These are phyloP conservation scores for Rana temporaria DNA, from an alignment of 2,113 vertebrate genomes.

Conservation along the genomic window DNA sequence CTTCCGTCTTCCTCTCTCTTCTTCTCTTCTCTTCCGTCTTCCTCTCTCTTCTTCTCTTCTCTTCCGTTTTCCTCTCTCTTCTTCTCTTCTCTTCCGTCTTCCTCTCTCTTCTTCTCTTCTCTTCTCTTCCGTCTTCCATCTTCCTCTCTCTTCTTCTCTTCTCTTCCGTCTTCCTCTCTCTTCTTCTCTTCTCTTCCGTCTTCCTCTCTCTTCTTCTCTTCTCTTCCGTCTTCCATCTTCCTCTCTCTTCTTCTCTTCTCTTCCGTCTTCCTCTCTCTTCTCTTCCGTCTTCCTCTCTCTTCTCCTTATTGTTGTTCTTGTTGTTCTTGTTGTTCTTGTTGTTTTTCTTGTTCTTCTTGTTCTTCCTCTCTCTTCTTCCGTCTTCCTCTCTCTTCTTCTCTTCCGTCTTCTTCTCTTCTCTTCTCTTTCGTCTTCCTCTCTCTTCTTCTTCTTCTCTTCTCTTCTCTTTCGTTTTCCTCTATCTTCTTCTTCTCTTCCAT, in stretches of 20 bases:
- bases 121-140: not conserved
- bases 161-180: too few species aligned
- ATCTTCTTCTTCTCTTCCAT: too few species aligned
- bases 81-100: too few species aligned
- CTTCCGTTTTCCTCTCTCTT: too few species aligned
- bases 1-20: not conserved
- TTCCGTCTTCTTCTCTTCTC: too few species aligned
- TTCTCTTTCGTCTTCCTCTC: too few species aligned
- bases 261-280: slow-evolving; percentile 20
- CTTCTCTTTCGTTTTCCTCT: too few species aligned
- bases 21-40: not conserved
- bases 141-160: not conserved
- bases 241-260: not conserved
- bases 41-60: slow-evolving; percentile 13
- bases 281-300: too few species aligned
- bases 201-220: not conserved
- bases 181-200: too few species aligned
- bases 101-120: not conserved
- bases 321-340: not conserved
- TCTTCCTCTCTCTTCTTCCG: slow-evolving; percentile 22
- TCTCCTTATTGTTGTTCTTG: not conserved
- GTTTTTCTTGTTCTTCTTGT: not conserved
- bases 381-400: too few species aligned
- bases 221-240: too few species aligned
- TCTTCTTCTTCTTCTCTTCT: too few species aligned